These are phyloP conservation scores for Teleogryllus occipitalis DNA, from an alignment of 1,140 invertebrate species.

Conservation along the genomic window DNA sequence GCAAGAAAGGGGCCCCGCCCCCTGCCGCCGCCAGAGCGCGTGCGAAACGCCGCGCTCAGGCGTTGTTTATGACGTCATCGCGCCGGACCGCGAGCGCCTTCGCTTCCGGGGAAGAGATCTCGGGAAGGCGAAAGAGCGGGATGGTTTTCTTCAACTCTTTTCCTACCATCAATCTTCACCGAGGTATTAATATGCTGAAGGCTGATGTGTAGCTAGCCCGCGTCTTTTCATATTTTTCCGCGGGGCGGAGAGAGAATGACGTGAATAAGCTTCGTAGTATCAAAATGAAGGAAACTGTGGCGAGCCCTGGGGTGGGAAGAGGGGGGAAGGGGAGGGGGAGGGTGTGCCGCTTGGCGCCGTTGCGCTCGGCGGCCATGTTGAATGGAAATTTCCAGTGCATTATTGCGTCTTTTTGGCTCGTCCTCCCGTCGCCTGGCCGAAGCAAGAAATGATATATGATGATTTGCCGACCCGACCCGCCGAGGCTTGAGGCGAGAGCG, in stretches of 20 bases:
- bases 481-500: too few relatives aligned
- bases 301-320: not conserved
- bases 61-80: not conserved
- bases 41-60: not conserved
- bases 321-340: not conserved
- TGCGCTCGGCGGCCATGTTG: not conserved
- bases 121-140: too few relatives aligned
- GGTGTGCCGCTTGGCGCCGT: not conserved
- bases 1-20: not conserved
- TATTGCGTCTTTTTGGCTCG: slow-evolving; percentile 1
- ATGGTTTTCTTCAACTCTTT: not conserved
- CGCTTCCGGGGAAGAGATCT: too few relatives aligned
- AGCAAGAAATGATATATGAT: not conserved
- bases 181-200: not conserved
- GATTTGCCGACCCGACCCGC: not conserved
- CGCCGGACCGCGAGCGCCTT: not conserved
- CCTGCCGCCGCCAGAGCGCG: too few relatives aligned
- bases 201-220: not conserved
- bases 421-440: not conserved
- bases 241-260: not conserved
- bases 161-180: not conserved
- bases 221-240: not conserved
- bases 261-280: slow-evolving; percentile 1
- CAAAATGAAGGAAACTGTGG: not conserved
- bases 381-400: not conserved